phyloP scores from a whole-genome alignment of 2,113 vertebrate genomes.

The Hyaena hyaena region DNA sequence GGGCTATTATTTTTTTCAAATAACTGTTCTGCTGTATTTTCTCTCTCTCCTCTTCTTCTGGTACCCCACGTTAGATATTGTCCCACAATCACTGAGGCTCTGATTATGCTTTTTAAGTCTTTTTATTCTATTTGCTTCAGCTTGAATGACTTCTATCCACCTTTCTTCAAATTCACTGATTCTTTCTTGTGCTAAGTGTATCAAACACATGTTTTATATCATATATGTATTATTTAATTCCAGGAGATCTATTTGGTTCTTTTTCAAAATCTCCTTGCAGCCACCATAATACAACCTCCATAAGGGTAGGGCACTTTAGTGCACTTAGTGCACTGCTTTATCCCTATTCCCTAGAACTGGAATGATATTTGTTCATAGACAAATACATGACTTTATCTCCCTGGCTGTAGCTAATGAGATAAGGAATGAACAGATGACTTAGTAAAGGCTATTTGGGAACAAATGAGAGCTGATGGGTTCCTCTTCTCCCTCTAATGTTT shows the following conservation, averaged over 20 bases:
- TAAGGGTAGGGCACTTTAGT: neutral
- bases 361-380: neutral
- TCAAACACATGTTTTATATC: neutral
- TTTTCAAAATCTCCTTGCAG: neutral
- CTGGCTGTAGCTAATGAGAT: neutral
- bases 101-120: neutral
- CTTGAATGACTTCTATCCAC: neutral
- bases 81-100: neutral
- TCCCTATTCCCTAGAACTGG: neutral
- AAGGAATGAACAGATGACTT: neutral
- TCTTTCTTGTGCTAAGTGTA: neutral
- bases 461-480: neutral
- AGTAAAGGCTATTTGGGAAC: neutral
- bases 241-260: neutral
- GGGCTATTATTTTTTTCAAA: neutral
- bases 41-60: neutral
- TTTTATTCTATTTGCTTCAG: neutral
- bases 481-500: neutral
- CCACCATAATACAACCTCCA: neutral
- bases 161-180: neutral
- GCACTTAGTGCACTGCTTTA: too few relatives aligned
- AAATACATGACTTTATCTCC: neutral
- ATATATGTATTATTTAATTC: neutral
- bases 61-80: neutral
- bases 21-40: neutral